phyloP scores from a whole-genome alignment of 1,140 invertebrate genomes.

The Phthorimaea operculella region DNA sequence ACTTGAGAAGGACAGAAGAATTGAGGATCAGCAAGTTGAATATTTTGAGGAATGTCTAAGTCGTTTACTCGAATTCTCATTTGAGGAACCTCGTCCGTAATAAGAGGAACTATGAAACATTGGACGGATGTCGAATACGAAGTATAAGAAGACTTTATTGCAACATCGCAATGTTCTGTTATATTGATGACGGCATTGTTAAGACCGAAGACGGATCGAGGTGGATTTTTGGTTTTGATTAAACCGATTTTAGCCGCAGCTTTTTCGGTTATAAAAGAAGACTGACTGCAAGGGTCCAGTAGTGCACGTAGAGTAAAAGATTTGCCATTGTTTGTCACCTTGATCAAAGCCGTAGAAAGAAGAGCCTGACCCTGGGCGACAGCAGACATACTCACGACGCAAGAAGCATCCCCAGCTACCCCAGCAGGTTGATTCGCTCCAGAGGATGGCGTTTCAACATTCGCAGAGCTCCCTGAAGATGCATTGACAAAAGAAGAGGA shows the following conservation, averaged over 20 bases:
- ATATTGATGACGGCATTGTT: conserved; percentile 10
- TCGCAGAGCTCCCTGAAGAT: not conserved
- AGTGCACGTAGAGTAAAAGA: conserved; percentile 2
- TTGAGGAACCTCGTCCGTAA: conserved; percentile 10
- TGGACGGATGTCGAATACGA: conserved; percentile 6
- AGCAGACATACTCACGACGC: conserved; percentile 5
- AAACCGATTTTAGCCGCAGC: conserved; percentile 1
- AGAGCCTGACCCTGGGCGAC: conserved; percentile 5
- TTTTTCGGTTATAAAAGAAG: conserved; percentile 8
- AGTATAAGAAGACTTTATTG: conserved; percentile 5
- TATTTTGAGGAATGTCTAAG: conserved; percentile 9
- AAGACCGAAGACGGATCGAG: conserved; percentile 12
- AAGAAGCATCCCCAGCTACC: not conserved
- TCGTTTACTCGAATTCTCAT: not conserved
- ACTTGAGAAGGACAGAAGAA: conserved; percentile 10
- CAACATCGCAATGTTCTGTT: conserved; percentile 12
- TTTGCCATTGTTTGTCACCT: conserved; percentile 7
- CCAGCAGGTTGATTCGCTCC: not conserved
- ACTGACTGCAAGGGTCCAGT: conserved; percentile 5
- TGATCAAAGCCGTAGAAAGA: conserved; percentile 7
- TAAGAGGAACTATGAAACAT: conserved; percentile 12
- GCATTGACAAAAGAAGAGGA: not conserved
- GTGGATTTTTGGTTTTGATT: conserved; percentile 2
- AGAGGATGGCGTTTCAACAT: not conserved
- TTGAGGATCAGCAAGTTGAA: conserved; percentile 9